Percentiles rank a stretch among this genome's conserved stretches.
These are phyloP conservation scores for Seira sanloemensis DNA, from an alignment of 2,888 invertebrate genomes.

Conservation along the genomic window DNA sequence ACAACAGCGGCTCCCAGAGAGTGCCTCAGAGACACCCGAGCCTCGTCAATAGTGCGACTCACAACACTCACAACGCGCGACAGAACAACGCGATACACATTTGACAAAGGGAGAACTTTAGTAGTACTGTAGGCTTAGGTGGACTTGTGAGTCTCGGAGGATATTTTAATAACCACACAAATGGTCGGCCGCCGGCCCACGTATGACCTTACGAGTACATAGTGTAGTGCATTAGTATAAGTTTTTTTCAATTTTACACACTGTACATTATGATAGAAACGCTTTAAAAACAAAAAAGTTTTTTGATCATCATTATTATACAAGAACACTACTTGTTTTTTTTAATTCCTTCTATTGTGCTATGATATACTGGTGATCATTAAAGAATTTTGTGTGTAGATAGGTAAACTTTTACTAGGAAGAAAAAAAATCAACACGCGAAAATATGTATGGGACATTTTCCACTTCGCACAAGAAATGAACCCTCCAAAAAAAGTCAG, in stretches of 20 bases:
- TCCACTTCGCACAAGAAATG: neutral
- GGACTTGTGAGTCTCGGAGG: constrained; percentile 43
- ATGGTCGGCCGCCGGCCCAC: constrained; percentile 38
- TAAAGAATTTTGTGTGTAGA: neutral
- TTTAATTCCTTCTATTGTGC: neutral
- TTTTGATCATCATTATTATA: neutral
- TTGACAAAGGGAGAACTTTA: constrained; percentile 76
- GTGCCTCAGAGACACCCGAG: constrained; percentile 68
- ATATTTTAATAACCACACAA: constrained; percentile 35
- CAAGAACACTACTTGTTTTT: neutral
- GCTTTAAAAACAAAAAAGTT: too few relatives aligned
- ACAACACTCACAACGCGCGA: constrained; percentile 61
- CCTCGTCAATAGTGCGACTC: constrained; percentile 61
- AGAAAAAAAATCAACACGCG: too few relatives aligned
- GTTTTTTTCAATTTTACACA: neutral
- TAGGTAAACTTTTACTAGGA: neutral
- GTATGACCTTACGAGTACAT: constrained; percentile 58
- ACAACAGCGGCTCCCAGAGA: constrained; percentile 67
- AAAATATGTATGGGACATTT: neutral
- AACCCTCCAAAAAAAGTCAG: neutral
- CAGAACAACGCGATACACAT: constrained; percentile 85
- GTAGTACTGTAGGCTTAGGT: constrained; percentile 31
- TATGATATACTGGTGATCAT: neutral
- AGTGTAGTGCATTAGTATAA: constrained; percentile 50
- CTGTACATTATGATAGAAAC: too few relatives aligned